Conservation (phyloP, 2,113 vertebrate species). For the Platysternon megacephalum region DNA sequence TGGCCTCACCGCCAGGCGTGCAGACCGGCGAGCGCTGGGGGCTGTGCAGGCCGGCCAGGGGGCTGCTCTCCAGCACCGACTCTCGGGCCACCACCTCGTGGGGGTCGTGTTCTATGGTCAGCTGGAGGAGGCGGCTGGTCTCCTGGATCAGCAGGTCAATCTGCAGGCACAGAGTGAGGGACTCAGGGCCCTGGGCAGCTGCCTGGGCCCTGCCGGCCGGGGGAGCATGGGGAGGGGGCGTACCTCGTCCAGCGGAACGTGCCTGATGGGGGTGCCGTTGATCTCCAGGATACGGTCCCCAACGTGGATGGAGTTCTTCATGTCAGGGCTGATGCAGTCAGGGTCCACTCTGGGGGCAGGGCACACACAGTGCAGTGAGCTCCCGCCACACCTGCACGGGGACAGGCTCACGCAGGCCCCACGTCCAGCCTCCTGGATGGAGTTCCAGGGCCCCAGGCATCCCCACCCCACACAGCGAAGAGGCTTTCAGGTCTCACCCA, state of each 20-base stretch:
- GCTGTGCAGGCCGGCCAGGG: slow-evolving; percentile 71
- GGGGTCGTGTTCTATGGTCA: slow-evolving; percentile 96
- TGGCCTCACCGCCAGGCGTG: slow-evolving; percentile 76
- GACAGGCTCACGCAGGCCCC: neutral
- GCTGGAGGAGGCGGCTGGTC: slow-evolving; percentile 93
- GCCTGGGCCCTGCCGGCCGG: too few relatives aligned
- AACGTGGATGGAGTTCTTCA: slow-evolving; percentile 96
- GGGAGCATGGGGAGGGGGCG: rapidly evolving
- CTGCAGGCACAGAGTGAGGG: slow-evolving; percentile 61
- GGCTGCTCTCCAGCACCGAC: slow-evolving; percentile 71
- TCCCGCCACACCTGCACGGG: rapidly evolving
- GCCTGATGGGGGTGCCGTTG: slow-evolving; percentile 94
- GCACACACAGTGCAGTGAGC: neutral
- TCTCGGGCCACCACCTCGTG: slow-evolving; percentile 79
- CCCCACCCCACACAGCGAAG: neutral
- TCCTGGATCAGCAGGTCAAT: slow-evolving; percentile 96
- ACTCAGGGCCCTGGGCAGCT: neutral
- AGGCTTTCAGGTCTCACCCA: too few relatives aligned
- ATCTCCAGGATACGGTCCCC: slow-evolving; percentile 97
- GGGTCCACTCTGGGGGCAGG: slow-evolving; percentile 82
- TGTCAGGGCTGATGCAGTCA: slow-evolving; percentile 94
- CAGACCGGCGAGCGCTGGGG: slow-evolving; percentile 79
- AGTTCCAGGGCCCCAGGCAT: neutral
- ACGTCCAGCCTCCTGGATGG: neutral
- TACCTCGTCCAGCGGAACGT: slow-evolving; percentile 96